A percentile compares a stretch with the other conserved stretches of the same genome.
Evolutionary conservation across 1,140 invertebrate genomes (phyloP).

Genomic region (Ceratitis capitata): DNA sequence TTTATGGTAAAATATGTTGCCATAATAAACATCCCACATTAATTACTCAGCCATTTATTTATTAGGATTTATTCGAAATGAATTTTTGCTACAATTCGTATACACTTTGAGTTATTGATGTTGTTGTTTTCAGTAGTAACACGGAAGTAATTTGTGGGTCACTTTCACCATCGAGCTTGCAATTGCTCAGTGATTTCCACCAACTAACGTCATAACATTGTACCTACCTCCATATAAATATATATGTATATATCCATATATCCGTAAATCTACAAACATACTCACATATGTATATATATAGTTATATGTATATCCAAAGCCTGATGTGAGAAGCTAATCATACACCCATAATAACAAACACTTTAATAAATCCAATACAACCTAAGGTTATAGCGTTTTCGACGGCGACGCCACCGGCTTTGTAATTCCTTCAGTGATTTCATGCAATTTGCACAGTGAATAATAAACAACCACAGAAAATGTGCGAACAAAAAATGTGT

Average conservation of each 20-base stretch:
- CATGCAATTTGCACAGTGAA: neutral
- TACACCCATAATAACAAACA: neutral
- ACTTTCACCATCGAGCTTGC: slow-evolving; percentile 56
- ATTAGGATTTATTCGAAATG: no score
- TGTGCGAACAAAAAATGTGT: neutral
- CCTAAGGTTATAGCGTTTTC: neutral
- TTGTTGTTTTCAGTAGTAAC: slow-evolving; percentile 57
- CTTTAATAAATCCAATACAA: slow-evolving; percentile 21
- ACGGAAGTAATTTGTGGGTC: slow-evolving; percentile 64
- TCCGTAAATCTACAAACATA: neutral
- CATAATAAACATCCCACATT: no score
- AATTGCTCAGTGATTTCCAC: slow-evolving; percentile 18
- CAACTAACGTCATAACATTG: neutral
- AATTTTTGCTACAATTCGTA: neutral
- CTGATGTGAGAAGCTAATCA: slow-evolving; percentile 37
- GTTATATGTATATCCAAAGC: no score
- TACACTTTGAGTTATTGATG: neutral
- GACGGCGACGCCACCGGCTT: neutral
- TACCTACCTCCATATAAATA: neutral
- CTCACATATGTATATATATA: neutral
- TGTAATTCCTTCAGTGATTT: slow-evolving; percentile 1
- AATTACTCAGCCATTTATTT: no score
- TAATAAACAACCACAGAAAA: neutral
- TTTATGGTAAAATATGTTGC: no score
- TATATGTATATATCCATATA: no score